phyloP scores from a whole-genome alignment of 2,113 vertebrate species.

The Notothenia rossii region DNA sequence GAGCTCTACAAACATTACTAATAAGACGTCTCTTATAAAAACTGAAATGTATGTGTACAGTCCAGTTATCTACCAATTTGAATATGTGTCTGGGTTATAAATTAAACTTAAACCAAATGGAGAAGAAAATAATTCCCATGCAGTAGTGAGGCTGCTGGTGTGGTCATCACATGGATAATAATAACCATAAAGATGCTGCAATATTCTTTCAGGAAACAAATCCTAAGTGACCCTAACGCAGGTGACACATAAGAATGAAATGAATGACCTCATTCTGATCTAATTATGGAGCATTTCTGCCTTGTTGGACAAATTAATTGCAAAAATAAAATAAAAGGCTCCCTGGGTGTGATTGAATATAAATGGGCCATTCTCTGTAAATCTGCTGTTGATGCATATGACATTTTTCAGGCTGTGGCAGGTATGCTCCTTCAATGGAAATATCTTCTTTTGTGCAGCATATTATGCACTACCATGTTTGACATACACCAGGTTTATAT shows the following conservation, averaged over 20 bases:
- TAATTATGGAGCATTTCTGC: not conserved
- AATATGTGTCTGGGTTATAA: too few species aligned
- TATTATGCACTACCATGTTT: not conserved
- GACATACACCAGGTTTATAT: not conserved
- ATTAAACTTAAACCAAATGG: too few species aligned
- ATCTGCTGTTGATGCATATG: not conserved
- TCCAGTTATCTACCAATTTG: too few species aligned
- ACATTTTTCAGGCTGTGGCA: slow-evolving; percentile 13
- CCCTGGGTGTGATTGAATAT: not conserved
- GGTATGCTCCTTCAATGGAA: slow-evolving; percentile 12
- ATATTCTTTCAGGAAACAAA: not conserved
- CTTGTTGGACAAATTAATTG: not conserved
- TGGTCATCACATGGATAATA: not conserved
- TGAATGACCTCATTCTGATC: not conserved
- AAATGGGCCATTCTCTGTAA: not conserved
- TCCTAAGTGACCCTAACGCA: not conserved
- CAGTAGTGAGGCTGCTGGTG: too few species aligned
- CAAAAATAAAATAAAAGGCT: slow-evolving; percentile 1
- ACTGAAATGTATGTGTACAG: too few species aligned
- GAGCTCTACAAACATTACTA: too few species aligned
- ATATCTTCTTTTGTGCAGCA: not conserved
- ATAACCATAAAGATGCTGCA: not conserved
- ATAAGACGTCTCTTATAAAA: too few species aligned
- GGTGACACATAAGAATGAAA: not conserved
- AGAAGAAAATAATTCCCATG: too few species aligned